Evolutionary conservation across 2,113 vertebrate species (phyloP).

Genomic region (Ailurus styani): DNA sequence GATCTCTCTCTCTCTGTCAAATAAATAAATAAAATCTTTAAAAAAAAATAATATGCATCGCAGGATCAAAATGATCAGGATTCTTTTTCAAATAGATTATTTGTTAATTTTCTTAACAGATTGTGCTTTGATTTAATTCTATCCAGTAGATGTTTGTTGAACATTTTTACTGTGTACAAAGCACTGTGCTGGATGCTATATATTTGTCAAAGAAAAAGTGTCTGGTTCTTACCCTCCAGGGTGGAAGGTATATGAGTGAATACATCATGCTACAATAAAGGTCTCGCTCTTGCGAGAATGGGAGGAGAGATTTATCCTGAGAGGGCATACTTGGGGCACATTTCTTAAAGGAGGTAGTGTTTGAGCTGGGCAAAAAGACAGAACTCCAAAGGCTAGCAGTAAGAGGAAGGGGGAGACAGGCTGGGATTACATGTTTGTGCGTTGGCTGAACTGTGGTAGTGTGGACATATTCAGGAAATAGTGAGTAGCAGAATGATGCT

Average conservation of each 20-base stretch:
- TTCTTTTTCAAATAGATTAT: slow-evolving; percentile 8
- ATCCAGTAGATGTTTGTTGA: background rate
- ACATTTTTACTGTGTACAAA: background rate
- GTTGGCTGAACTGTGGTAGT: background rate
- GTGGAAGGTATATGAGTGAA: background rate
- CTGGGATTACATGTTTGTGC: background rate
- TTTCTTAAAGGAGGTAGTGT: background rate
- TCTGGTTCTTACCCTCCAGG: background rate
- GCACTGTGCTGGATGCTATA: background rate
- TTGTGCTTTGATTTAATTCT: background rate
- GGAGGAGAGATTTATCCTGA: background rate
- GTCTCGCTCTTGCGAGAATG: background rate
- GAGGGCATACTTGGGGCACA: background rate
- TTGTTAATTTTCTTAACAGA: slow-evolving; percentile 34
- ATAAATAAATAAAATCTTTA: too few species aligned
- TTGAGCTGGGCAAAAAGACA: background rate
- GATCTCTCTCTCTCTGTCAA: too few species aligned
- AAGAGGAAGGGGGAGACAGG: background rate
- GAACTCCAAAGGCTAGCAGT: background rate
- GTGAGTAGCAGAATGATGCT: background rate
- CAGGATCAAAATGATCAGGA: background rate
- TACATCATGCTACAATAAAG: background rate
- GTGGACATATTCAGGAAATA: background rate
- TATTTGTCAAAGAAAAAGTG: background rate
- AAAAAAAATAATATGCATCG: background rate